Evolutionary conservation across 2,797 vertebrate species (phyloP), one percentile per base, ranked within the genome.

Genomic region (Prionace glauca): DNA sequence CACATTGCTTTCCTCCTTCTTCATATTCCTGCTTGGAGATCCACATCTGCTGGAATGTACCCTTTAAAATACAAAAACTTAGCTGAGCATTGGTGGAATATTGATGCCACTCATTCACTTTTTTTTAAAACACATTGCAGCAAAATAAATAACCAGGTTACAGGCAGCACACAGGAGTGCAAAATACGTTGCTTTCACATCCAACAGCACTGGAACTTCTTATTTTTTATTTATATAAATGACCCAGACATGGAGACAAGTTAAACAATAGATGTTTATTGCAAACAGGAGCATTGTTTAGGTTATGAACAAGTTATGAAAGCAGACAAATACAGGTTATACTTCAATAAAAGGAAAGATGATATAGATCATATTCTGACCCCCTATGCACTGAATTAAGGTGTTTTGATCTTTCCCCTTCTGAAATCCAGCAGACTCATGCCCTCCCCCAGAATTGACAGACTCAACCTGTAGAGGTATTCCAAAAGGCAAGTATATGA

Each of bases 41-140:
- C 99, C 99, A 99, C 99, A 99, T 99, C 97, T 99, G 99, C 96
- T 99, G 99, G 97, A 99, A 99, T 96, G 99, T 99, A 96, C 99
- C 99, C 99, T 99, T 96, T 50, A 97, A 96, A 96, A 97, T 16
- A 90, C 95, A 96, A 84, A n/a, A 62, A 62, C 26, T 8, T 3
- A 72, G 65, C 62, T 56, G 29, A 93, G 32, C 29, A 50, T 74
- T 50, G 45, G 77, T 41, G n/a, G 9, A 67, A 20, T 36, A 45
- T 67, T 36, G 65, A 62, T 32, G 32, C 12, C 3, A 2, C 45
- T 90, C 11, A 45, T 45, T 45, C 7, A 45, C 36, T 36, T 24
- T 69, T 69, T 10, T 36, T 69, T 92, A 36, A 50, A 50, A 65
- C n/a, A 77, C 41, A 79, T 50, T 32, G 0, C 56, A 71, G 24